Evolutionary conservation across 37 sponge, comb jelly and placozoan genomes (phyloP).

Genomic region (Aplysina aerophoba): DNA sequence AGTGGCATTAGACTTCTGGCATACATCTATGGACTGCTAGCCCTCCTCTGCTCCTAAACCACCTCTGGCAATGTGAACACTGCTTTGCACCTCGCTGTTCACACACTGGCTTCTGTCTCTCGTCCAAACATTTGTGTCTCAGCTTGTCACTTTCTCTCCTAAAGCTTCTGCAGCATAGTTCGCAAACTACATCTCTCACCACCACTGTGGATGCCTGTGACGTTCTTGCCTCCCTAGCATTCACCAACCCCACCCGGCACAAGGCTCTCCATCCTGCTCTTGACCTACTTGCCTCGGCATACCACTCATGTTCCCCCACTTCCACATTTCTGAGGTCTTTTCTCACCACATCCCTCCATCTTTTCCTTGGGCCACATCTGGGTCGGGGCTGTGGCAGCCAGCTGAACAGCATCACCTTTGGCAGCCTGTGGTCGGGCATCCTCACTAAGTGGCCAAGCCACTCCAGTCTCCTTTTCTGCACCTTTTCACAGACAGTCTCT

Average conservation of each 20-base stretch:
- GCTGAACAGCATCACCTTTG: constrained; percentile 32
- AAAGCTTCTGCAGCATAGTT: constrained; percentile 8
- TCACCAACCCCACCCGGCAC: constrained; percentile 14
- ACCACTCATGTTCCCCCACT: constrained; percentile 28
- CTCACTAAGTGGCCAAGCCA: constrained; percentile 40
- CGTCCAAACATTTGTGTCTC: constrained; percentile 26
- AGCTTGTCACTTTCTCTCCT: constrained; percentile 2
- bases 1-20: neutral
- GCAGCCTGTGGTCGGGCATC: constrained; percentile 40
- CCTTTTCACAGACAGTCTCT: constrained; percentile 11
- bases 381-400: constrained; percentile 7
- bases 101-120: constrained; percentile 3
- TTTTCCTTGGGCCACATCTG: constrained; percentile 20
- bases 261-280: constrained; percentile 29
- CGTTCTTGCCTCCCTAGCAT: neutral
- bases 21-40: constrained; percentile 19
- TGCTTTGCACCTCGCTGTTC: constrained; percentile 22
- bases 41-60: constrained; percentile 37
- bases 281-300: constrained; percentile 10
- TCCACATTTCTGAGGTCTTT: neutral
- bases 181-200: constrained; percentile 6
- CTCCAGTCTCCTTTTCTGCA: constrained; percentile 19
- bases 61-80: constrained; percentile 17
- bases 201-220: neutral
- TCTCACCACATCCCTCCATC: constrained; percentile 33